Conservation (phyloP, 2,888 invertebrate genomes). For the Cacoxenus indagator region DNA sequence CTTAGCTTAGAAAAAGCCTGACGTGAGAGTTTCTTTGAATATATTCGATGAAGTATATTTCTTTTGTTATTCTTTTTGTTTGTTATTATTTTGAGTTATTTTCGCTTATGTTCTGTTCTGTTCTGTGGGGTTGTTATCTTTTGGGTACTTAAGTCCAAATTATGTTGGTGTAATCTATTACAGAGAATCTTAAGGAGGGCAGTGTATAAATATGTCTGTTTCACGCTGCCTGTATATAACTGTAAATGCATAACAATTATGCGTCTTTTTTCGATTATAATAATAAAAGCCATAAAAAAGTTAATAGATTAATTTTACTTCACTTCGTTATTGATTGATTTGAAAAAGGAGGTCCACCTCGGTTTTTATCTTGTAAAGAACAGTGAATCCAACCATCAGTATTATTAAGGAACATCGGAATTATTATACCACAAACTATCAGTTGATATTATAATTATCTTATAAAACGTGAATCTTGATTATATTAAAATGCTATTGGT, state of each 20-base stretch:
- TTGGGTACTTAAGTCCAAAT: background rate
- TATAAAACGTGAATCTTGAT: too few species aligned
- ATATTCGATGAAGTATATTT: too few species aligned
- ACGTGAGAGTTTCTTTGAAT: too few species aligned
- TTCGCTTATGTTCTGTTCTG: background rate
- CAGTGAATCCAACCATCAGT: too few species aligned
- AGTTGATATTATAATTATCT: too few species aligned
- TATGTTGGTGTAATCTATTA: background rate
- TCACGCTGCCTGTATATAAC: conserved; percentile 14
- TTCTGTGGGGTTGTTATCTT: background rate
- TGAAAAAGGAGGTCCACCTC: conserved; percentile 81
- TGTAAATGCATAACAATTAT: conserved; percentile 29
- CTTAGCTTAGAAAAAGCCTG: background rate
- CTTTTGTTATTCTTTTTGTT: too few species aligned
- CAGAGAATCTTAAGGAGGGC: background rate
- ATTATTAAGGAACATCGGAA: too few species aligned
- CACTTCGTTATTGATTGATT: conserved; percentile 74
- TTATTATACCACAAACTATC: too few species aligned
- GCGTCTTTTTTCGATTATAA: conserved; percentile 35
- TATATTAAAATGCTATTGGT: too few species aligned
- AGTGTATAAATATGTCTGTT: conserved; percentile 19
- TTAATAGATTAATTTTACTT: background rate
- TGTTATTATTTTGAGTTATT: background rate
- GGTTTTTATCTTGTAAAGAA: too few species aligned
- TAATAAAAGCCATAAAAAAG: conserved; percentile 19